These are phyloP conservation scores for Pararge aegeria DNA, from an alignment of 1,140 invertebrate species.

Conservation along the genomic window DNA sequence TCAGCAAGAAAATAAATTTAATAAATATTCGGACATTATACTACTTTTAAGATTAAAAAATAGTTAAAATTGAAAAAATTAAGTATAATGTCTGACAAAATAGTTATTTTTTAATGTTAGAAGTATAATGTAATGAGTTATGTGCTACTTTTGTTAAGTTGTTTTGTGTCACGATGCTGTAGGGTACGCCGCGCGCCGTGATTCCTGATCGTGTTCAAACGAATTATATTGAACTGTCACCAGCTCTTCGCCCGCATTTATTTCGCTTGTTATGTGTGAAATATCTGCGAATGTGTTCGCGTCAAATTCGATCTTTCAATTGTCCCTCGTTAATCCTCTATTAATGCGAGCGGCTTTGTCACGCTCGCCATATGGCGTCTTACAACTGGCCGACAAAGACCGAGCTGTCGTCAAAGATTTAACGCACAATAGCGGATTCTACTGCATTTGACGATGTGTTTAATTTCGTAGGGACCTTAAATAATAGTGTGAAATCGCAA, in stretches of 20 bases:
- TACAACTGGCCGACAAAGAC: constrained; percentile 40
- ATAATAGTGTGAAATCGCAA: constrained; percentile 56
- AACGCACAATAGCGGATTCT: constrained; percentile 44
- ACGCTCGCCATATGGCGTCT: constrained; percentile 55
- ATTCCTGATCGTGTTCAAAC: too few relatives aligned
- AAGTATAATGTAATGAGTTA: too few relatives aligned
- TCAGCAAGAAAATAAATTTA: too few relatives aligned
- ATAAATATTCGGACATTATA: too few relatives aligned
- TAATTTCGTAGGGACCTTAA: constrained; percentile 48
- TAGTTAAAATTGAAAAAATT: too few relatives aligned
- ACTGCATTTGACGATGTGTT: constrained; percentile 48
- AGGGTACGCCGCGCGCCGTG: too few relatives aligned
- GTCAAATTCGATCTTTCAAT: constrained; percentile 50
- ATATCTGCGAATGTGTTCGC: constrained; percentile 23
- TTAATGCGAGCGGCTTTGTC: constrained; percentile 54
- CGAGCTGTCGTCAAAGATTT: constrained; percentile 35
- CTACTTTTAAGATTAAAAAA: too few relatives aligned
- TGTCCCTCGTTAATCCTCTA: constrained; percentile 37
- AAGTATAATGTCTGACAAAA: too few relatives aligned
- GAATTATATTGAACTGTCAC: background rate
- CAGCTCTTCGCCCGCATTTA: constrained; percentile 1
- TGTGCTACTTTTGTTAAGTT: too few relatives aligned
- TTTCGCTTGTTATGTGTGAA: constrained; percentile 19
- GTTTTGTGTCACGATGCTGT: too few relatives aligned
- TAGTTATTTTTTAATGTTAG: too few relatives aligned